Evolutionary conservation across 2,113 vertebrate species (phyloP), one percentile per base, ranked within the genome.

Genomic region (Corvus cornix): DNA sequence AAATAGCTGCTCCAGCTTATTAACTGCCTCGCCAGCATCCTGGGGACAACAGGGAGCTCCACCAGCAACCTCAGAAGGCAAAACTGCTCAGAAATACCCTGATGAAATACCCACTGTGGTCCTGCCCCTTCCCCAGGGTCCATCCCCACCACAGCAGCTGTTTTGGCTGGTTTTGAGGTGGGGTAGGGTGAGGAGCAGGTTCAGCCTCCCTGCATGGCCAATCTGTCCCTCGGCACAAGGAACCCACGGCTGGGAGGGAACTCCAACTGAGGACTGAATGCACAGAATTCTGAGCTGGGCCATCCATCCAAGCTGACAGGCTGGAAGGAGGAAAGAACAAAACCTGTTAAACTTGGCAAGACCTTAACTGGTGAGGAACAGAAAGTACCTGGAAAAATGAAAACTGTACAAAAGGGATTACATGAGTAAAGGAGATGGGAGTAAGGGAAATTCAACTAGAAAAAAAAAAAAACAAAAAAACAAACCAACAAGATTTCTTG

Each of bases 1-100:
- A 95, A 93, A 87, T 53, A 85, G 81, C 87, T 76, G 73, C 69
- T 51, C 27, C 48, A 84, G 77, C 70, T 93, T 17, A 44, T 74
- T 44, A 69, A 89, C 55, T 0, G 9, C 51, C 81, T 48, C 73
- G 9, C 74, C 0, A 0, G 59, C 93, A 83, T 31, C 69, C 81
- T 48, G 44, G 35, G 76, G 68, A 60, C 83, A 84, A 23, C 17
- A 30, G 20, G 66, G 77, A 75, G 59, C 64, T 68, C 84, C 60
- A 72, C 1, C 17, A 79, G 60, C 80, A 87, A 26, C 43, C 21
- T 35, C 83, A 44, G 48, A 4, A 4, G 44, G 28, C 72, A 44
- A 16, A 91, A 37, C n/a, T 17, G 18, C 69, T 12, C 48, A 27
- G 33, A 46, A 74, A 78, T 3, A 30, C 15, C 72, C 73, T 23